Evolutionary conservation across 2,888 invertebrate genomes (phyloP).

Genomic region (Cistogaster globosa): DNA sequence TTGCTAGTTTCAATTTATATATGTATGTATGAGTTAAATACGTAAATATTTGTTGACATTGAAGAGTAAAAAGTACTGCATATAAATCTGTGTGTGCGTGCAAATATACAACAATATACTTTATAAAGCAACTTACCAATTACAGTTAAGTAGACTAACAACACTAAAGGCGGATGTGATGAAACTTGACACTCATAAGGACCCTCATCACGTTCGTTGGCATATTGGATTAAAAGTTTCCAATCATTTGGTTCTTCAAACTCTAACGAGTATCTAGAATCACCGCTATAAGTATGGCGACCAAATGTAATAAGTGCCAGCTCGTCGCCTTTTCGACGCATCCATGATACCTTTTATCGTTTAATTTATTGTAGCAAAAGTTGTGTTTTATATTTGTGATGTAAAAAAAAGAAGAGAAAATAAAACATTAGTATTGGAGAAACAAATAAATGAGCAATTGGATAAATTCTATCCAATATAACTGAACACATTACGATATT

Average conservation of each 20-base stretch:
- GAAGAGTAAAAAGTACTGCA: neutral
- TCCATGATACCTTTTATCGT: slow-evolving; percentile 86
- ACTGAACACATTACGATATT: slow-evolving; percentile 25
- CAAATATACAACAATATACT: neutral
- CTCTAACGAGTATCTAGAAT: slow-evolving; percentile 87
- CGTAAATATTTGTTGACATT: neutral
- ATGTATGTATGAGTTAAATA: neutral
- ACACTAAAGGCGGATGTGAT: slow-evolving; percentile 89
- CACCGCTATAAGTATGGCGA: slow-evolving; percentile 86
- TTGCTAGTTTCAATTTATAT: neutral
- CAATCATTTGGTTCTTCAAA: slow-evolving; percentile 90
- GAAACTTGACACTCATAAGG: slow-evolving; percentile 91
- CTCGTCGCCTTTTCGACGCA: slow-evolving; percentile 87
- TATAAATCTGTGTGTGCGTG: neutral
- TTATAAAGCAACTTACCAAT: slow-evolving; percentile 85
- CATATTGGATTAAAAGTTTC: slow-evolving; percentile 89
- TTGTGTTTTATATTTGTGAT: neutral
- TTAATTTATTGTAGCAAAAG: slow-evolving; percentile 35
- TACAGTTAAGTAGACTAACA: slow-evolving; percentile 87
- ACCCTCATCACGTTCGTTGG: slow-evolving; percentile 90
- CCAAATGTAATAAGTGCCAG: slow-evolving; percentile 89
- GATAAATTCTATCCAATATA: slow-evolving; percentile 43
- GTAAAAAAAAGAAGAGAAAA: slow-evolving; percentile 19
- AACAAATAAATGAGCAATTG: slow-evolving; percentile 14
- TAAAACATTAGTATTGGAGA: slow-evolving; percentile 23